phyloP scores from a whole-genome alignment of 2,113 vertebrate genomes.

The Podarcis muralis region DNA sequence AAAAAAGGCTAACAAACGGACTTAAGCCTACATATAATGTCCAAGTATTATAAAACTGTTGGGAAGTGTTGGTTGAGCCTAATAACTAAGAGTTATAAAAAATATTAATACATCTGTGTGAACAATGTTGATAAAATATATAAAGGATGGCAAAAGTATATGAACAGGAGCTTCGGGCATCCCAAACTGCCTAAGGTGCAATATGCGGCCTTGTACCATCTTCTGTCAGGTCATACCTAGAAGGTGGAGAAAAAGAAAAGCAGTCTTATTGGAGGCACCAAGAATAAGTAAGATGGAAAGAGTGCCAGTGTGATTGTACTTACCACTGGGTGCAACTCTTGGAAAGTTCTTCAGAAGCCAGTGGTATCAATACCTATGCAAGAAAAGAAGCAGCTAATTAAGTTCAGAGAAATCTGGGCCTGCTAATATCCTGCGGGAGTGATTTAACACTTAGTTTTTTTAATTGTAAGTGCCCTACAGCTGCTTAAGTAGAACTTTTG shows the following conservation, averaged over 20 bases:
- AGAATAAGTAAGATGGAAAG: background rate
- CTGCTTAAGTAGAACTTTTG: background rate
- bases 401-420: background rate
- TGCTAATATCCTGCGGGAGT: too few species aligned
- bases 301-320: conserved; percentile 45
- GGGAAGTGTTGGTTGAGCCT: conserved; percentile 48
- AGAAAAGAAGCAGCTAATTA: conserved; percentile 34
- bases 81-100: conserved; percentile 79
- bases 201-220: conserved; percentile 79
- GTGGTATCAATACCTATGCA: conserved; percentile 84
- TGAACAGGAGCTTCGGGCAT: background rate
- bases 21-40: conserved; percentile 67
- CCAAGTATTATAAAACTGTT: conserved; percentile 68
- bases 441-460: background rate
- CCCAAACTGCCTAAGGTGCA: conserved; percentile 70
- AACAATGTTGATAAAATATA: conserved; percentile 55
- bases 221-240: conserved; percentile 93
- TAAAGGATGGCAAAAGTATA: conserved; percentile 48
- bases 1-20: conserved; percentile 63
- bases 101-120: conserved; percentile 70
- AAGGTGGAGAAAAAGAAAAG: background rate
- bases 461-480: background rate
- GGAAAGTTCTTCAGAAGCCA: conserved; percentile 85
- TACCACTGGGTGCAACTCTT: conserved; percentile 95
- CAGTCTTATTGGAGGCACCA: background rate